Conservation (phyloP, 1,140 invertebrate genomes). For the Euwallacea similis region DNA sequence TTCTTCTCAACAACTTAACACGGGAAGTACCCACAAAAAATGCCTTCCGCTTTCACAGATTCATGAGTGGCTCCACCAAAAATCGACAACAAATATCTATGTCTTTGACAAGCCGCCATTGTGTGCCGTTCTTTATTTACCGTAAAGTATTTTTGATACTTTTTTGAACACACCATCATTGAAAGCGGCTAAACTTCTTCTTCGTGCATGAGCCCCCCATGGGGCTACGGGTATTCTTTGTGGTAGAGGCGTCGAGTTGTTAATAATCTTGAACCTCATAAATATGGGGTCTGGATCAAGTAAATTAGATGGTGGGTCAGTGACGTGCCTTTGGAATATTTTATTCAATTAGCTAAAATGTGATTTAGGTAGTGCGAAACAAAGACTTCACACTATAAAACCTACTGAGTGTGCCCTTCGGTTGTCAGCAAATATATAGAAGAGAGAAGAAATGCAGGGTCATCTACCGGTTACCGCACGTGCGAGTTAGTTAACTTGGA, state of each 20-base stretch:
- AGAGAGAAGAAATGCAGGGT: too few relatives aligned
- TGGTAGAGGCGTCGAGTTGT: constrained; percentile 26
- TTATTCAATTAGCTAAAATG: neutral
- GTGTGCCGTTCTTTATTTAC: constrained; percentile 10
- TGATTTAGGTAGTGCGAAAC: too few relatives aligned
- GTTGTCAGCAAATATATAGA: too few relatives aligned
- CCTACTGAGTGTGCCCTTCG: too few relatives aligned
- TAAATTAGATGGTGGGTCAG: constrained; percentile 8
- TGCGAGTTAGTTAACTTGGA: too few relatives aligned
- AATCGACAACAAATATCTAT: neutral
- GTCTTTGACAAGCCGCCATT: constrained; percentile 7
- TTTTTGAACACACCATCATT: neutral
- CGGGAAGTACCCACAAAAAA: neutral
- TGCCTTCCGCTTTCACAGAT: neutral
- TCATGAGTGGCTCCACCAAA: neutral
- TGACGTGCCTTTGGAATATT: neutral
- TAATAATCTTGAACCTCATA: constrained; percentile 17
- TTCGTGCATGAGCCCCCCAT: constrained; percentile 15
- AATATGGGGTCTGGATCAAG: neutral
- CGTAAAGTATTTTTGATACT: constrained; percentile 2
- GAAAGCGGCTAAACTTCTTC: constrained; percentile 21
- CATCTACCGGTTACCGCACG: too few relatives aligned
- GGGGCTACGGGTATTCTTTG: constrained; percentile 17
- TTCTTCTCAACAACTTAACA: neutral
- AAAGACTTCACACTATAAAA: too few relatives aligned